Conservation (phyloP, 92 coral and sea anemone species). For the Micromussa lordhowensis region DNA sequence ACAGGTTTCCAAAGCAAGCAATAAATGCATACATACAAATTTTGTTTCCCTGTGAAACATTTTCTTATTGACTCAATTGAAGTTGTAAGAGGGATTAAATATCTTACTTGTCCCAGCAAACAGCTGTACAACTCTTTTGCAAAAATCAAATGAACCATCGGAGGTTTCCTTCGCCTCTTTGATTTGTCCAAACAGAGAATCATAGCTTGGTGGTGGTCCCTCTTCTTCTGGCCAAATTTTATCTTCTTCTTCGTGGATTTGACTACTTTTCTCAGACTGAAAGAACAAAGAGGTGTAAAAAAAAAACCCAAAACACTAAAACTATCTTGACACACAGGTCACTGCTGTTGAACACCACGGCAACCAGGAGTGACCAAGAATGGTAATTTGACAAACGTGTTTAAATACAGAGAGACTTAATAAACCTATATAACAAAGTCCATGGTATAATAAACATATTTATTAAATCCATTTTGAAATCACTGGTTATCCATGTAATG, state of each 20-base stretch:
- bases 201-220: constrained; percentile 87
- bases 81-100: background rate
- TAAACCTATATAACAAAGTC: too few relatives aligned
- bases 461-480: too few relatives aligned
- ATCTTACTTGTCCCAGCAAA: constrained; percentile 99
- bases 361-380: too few relatives aligned
- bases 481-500: too few relatives aligned
- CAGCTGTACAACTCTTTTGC: constrained; percentile 89
- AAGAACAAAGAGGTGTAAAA: background rate
- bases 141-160: constrained; percentile 95
- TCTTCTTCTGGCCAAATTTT: constrained; percentile 94
- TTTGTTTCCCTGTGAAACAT: too few relatives aligned
- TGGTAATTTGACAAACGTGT: too few relatives aligned
- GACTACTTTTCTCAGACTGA: constrained; percentile 76
- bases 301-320: background rate
- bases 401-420: too few relatives aligned
- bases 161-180: constrained; percentile 98
- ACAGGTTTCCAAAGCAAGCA: background rate
- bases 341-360: too few relatives aligned
- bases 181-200: constrained; percentile 93
- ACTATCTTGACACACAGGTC: too few relatives aligned
- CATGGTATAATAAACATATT: too few relatives aligned
- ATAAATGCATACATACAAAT: too few relatives aligned
- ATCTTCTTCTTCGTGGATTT: constrained; percentile 84
- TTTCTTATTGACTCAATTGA: too few relatives aligned